phyloP scores from a whole-genome alignment of 1,140 invertebrate species.

The Apis cerana region DNA sequence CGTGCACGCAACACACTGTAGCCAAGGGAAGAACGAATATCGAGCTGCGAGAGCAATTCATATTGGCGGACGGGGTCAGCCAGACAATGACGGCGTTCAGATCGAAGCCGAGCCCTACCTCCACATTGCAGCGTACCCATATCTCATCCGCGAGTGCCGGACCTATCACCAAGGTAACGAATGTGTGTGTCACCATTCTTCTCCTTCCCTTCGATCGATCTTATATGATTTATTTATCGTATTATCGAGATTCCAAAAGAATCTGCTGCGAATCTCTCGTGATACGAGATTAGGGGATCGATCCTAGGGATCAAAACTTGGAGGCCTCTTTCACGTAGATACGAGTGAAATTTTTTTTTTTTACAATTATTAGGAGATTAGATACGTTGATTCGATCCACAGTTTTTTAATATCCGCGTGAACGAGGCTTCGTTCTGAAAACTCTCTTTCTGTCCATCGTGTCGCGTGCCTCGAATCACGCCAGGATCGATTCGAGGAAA shows the following conservation, averaged over 20 bases:
- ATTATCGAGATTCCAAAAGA: not conserved
- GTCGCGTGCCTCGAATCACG: constrained; percentile 4
- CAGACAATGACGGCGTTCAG: constrained; percentile 99
- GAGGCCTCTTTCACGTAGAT: not conserved
- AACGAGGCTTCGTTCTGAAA: not conserved
- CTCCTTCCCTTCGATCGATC: constrained; percentile 3
- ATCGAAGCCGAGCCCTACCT: constrained; percentile 90
- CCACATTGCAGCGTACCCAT: constrained; percentile 84
- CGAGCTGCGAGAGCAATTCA: constrained; percentile 99
- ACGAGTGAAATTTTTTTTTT: not conserved
- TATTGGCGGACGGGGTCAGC: constrained; percentile 97
- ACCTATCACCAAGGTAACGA: constrained; percentile 95
- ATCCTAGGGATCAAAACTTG: not conserved
- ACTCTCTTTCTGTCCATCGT: constrained; percentile 9
- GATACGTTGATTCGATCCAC: not conserved
- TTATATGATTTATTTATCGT: not conserved
- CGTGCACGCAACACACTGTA: constrained; percentile 84
- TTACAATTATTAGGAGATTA: too few species aligned
- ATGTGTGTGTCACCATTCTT: constrained; percentile 12
- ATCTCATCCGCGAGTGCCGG: constrained; percentile 85
- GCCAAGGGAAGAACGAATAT: constrained; percentile 99
- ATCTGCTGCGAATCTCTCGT: too few species aligned
- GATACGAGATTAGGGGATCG: too few species aligned
- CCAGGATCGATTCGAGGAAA: not conserved
- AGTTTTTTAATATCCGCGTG: not conserved